These are phyloP conservation scores for Prietella phreatophila DNA, from an alignment of 2,113 vertebrate species.

Conservation along the genomic window DNA sequence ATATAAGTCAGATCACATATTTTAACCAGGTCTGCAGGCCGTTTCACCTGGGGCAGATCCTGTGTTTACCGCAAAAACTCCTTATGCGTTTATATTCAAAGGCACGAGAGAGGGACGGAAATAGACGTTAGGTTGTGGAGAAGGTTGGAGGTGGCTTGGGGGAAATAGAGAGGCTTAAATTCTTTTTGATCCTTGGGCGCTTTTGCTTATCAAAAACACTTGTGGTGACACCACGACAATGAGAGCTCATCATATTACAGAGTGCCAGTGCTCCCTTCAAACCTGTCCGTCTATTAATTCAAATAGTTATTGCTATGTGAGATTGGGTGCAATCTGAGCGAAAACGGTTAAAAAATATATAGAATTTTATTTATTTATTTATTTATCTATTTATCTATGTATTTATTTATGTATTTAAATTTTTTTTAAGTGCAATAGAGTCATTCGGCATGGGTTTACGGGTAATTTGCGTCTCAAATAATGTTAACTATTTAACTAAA, in stretches of 20 bases:
- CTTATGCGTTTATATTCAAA: slow-evolving; percentile 46
- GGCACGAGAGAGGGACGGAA: slow-evolving; percentile 46
- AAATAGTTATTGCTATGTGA: slow-evolving; percentile 76
- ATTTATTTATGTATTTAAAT: background rate
- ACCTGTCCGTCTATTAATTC: slow-evolving; percentile 83
- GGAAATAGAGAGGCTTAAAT: slow-evolving; percentile 74
- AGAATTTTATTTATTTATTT: background rate
- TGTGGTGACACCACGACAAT: slow-evolving; percentile 82
- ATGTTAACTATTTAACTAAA: slow-evolving; percentile 31
- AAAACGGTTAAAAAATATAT: slow-evolving; percentile 31
- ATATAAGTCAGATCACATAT: slow-evolving; percentile 4
- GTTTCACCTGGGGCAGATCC: slow-evolving; percentile 54
- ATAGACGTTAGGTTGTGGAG: slow-evolving; percentile 59
- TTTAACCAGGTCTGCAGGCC: slow-evolving; percentile 51
- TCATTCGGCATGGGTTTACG: slow-evolving; percentile 8
- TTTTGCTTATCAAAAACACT: slow-evolving; percentile 85
- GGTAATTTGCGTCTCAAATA: slow-evolving; percentile 44
- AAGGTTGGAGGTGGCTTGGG: slow-evolving; percentile 58
- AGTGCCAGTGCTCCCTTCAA: slow-evolving; percentile 77
- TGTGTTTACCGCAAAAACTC: slow-evolving; percentile 39
- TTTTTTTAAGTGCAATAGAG: no score
- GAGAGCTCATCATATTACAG: slow-evolving; percentile 79
- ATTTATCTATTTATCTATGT: background rate
- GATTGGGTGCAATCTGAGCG: slow-evolving; percentile 71
- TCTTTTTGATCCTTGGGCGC: slow-evolving; percentile 81